Conservation (phyloP, 2,888 invertebrate genomes). For the Galeopsomyia nigrocyanea region DNA sequence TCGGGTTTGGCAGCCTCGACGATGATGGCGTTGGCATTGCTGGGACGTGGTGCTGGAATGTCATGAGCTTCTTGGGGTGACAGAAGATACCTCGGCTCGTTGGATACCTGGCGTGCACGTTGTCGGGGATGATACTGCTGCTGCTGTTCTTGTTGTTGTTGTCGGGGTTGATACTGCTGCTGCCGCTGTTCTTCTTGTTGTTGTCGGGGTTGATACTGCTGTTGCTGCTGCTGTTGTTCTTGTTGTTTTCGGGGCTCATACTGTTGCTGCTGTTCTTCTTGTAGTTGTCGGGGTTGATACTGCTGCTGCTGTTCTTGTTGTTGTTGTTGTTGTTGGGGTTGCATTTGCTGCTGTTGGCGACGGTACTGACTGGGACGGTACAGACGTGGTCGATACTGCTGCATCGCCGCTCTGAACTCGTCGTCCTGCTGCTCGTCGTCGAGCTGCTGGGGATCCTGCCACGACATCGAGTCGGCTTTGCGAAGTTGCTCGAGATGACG, state of each 20-base stretch:
- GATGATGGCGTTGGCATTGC: conserved; percentile 21
- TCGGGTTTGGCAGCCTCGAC: conserved; percentile 44
- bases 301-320: not conserved
- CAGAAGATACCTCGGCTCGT: conserved; percentile 52
- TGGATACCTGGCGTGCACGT: too few relatives aligned
- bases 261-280: too few relatives aligned
- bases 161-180: too few relatives aligned
- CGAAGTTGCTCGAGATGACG: conserved; percentile 64
- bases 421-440: conserved; percentile 15
- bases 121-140: too few relatives aligned
- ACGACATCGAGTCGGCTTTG: conserved; percentile 33
- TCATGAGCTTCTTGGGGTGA: conserved; percentile 54
- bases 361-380: conserved; percentile 2
- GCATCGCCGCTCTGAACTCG: not conserved
- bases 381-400: conserved; percentile 10
- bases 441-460: not conserved
- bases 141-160: too few relatives aligned
- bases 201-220: not conserved
- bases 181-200: not conserved
- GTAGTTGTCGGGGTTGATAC: too few relatives aligned
- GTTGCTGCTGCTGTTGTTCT: conserved; percentile 3
- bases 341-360: conserved; percentile 2
- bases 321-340: not conserved
- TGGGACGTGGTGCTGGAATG: conserved; percentile 53
- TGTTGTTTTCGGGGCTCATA: not conserved